phyloP scores from a whole-genome alignment of 1,140 invertebrate species.

The Nasonia longicornis region DNA sequence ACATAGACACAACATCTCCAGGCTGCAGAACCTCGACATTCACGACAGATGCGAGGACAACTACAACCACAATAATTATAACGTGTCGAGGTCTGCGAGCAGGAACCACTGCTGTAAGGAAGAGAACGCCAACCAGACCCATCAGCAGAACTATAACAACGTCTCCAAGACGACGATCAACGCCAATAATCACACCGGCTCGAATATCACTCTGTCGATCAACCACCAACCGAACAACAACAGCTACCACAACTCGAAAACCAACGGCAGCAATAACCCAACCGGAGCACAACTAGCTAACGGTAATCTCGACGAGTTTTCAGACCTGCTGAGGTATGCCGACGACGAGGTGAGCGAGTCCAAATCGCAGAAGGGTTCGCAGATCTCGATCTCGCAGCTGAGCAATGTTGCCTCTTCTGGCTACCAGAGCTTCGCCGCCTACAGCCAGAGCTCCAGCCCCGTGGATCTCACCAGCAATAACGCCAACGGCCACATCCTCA shows the following conservation, averaged over 20 bases:
- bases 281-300: slow-evolving; percentile 69
- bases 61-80: slow-evolving; percentile 66
- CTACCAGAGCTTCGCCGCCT: slow-evolving; percentile 91
- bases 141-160: slow-evolving; percentile 67
- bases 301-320: slow-evolving; percentile 77
- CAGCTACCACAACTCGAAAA: slow-evolving; percentile 57
- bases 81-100: slow-evolving; percentile 60
- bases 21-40: slow-evolving; percentile 60
- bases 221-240: slow-evolving; percentile 66
- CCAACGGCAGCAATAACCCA: slow-evolving; percentile 45
- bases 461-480: slow-evolving; percentile 76
- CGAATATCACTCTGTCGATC: slow-evolving; percentile 51
- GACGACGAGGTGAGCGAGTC: slow-evolving; percentile 67
- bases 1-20: slow-evolving; percentile 59
- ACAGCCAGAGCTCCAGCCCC: slow-evolving; percentile 91
- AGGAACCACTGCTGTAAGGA: slow-evolving; percentile 65
- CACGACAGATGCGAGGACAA: slow-evolving; percentile 64
- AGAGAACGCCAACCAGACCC: slow-evolving; percentile 69
- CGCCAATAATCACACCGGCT: slow-evolving; percentile 60
- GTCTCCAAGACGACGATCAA: slow-evolving; percentile 66
- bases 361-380: slow-evolving; percentile 67
- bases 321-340: slow-evolving; percentile 75
- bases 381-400: slow-evolving; percentile 81
- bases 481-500: slow-evolving; percentile 70
- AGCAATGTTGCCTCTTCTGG: slow-evolving; percentile 89